Base-by-base conservation (phyloP, 2,113 vertebrate genomes). In the Tragelaphus buxtoni region DNA sequence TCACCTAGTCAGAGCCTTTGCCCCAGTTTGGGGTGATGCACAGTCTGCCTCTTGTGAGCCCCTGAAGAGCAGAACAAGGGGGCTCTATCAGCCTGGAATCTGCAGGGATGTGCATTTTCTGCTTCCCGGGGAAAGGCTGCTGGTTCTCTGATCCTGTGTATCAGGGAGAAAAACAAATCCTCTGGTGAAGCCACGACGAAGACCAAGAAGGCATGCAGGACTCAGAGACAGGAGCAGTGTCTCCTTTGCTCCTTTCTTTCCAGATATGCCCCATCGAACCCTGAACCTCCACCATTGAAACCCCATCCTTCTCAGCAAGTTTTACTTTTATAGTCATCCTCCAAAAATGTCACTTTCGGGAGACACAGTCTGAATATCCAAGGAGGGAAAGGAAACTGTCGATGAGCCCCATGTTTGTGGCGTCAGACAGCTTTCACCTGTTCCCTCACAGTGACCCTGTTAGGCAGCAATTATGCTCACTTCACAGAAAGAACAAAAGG, bases 211-310 rank as follows among this genome's bases (percentile, higher is more conserved):
- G 61, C 5, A 18, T 0, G 0, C 17, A 32, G 49, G 18, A 13
- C 45, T 77, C 9, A 5, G 51, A 2, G 20, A 63, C 51, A 85
- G 28, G 7, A 17, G 9, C 1, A 0, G 13, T 0, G 7, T 22
- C 12, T 55, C 32, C 63, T 51, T 47, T 30, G 39, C 39, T 47
- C n/a, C 63, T 69, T 35, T 45, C 35, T 4, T 32, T 69, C 55
- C 9, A 16, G 20, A 24, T 16, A 22, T 61, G 28, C 49, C 13
- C 9, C 16, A 2, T 28, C 1, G 0, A 2, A 24, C 51, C 12
- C 28, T 55, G 13, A 1, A 17, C 9, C n/a, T 16, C 26, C 1
- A 9, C 39, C 39, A 30, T 5, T 35, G 39, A 80, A 82, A 80
- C 30, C 4, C 28, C 39, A 12, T 22, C 32, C 26, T 45, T 63